These are phyloP conservation scores for Peromyscus californicus DNA, from an alignment of 2,113 vertebrate species.

Conservation along the genomic window DNA sequence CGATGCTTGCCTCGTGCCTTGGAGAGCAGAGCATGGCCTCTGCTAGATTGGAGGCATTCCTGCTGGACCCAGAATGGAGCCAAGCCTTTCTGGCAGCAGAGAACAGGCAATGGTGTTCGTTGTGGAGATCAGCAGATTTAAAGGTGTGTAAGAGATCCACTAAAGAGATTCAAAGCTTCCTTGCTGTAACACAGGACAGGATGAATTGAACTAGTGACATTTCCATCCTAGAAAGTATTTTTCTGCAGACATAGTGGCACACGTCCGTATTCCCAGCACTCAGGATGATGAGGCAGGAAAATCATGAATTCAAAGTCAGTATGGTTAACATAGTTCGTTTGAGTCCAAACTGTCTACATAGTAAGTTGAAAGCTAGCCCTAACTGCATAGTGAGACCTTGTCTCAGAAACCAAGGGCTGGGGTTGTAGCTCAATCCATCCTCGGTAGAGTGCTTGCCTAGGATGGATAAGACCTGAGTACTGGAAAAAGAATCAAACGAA, in stretches of 20 bases:
- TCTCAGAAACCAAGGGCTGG: neutral
- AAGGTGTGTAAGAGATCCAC: constrained; percentile 59
- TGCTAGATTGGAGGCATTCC: constrained; percentile 4
- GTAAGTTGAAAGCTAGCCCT: neutral
- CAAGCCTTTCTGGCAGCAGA: constrained; percentile 56
- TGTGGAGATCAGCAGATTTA: neutral
- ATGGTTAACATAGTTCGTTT: neutral
- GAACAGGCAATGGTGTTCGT: neutral
- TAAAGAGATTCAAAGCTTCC: constrained; percentile 64
- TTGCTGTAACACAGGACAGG: constrained; percentile 27
- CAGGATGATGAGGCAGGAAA: neutral
- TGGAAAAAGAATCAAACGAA: neutral
- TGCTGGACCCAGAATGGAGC: constrained; percentile 52
- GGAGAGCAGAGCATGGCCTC: neutral
- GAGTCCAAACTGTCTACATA: neutral
- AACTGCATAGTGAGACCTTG: neutral
- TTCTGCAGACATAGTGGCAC: neutral
- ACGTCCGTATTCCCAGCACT: neutral
- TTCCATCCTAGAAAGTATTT: constrained; percentile 43
- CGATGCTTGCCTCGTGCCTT: neutral
- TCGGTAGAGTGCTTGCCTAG: neutral
- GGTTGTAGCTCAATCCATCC: neutral
- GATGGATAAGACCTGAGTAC: neutral
- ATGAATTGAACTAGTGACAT: neutral
- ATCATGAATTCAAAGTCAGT: neutral